A percentile compares a stretch with the other conserved stretches of the same genome.
Evolutionary conservation across 1,140 invertebrate genomes (phyloP).

Genomic region (Asobara japonica): DNA sequence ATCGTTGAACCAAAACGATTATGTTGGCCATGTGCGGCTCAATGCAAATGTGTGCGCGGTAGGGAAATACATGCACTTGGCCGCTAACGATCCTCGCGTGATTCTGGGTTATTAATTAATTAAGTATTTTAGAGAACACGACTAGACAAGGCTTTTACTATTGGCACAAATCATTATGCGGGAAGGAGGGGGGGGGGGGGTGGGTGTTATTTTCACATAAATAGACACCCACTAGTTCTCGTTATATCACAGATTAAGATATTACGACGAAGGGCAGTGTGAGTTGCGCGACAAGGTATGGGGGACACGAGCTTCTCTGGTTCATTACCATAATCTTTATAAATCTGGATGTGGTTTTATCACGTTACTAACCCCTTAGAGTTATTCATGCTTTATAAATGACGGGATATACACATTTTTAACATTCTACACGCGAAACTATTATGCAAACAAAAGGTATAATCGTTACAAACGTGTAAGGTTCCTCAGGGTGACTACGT

Average conservation of each 20-base stretch:
- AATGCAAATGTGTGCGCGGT: not conserved
- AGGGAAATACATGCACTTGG: not conserved
- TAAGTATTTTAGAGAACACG: slow-evolving; percentile 18
- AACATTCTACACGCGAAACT: not conserved
- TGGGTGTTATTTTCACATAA: not conserved
- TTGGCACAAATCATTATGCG: not conserved
- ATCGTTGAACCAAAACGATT: not conserved
- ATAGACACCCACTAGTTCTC: slow-evolving; percentile 18
- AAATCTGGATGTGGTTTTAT: slow-evolving; percentile 56
- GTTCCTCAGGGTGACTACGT: too few relatives aligned
- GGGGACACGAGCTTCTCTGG: slow-evolving; percentile 48
- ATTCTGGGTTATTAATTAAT: slow-evolving; percentile 43
- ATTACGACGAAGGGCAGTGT: slow-evolving; percentile 45
- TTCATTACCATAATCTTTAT: slow-evolving; percentile 63
- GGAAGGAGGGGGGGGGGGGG: too few relatives aligned
- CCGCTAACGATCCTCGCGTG: slow-evolving; percentile 37
- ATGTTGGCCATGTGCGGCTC: not conserved
- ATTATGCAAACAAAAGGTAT: not conserved
- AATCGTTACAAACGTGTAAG: not conserved
- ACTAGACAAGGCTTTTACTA: not conserved
- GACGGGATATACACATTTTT: not conserved
- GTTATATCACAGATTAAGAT: slow-evolving; percentile 50
- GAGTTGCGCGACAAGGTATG: slow-evolving; percentile 44
- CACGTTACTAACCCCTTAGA: slow-evolving; percentile 15
- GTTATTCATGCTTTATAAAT: not conserved